Evolutionary conservation across 2,888 invertebrate genomes (phyloP).

Genomic region (Cataglyphis cursor): DNA sequence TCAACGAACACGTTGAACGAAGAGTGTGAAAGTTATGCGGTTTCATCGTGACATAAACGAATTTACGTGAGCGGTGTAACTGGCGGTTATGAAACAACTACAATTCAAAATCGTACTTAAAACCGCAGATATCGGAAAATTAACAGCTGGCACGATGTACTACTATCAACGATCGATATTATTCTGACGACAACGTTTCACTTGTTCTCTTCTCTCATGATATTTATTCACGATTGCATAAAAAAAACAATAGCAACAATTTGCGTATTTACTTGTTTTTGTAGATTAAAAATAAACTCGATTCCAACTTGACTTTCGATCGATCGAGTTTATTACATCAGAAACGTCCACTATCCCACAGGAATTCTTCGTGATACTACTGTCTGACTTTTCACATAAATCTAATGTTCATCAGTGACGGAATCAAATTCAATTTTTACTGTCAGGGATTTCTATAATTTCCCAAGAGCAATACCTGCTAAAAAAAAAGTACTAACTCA

Average conservation of each 20-base stretch:
- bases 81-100: conserved; percentile 37
- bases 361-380: conserved; percentile 36
- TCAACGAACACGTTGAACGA: conserved; percentile 26
- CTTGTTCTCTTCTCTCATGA: neutral
- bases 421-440: conserved; percentile 53
- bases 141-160: conserved; percentile 57
- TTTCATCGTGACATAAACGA: conserved; percentile 54
- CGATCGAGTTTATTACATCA: conserved; percentile 11
- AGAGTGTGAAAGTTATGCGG: conserved; percentile 37
- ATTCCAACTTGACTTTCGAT: neutral
- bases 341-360: conserved; percentile 3
- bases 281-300: conserved; percentile 7
- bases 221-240: conserved; percentile 18
- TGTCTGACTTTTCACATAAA: conserved; percentile 46
- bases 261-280: neutral
- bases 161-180: conserved; percentile 13
- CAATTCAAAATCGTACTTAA: conserved; percentile 39
- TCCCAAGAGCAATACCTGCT: conserved; percentile 16
- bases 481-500: neutral
- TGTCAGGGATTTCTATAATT: conserved; percentile 39
- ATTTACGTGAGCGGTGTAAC: conserved; percentile 26
- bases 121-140: conserved; percentile 56
- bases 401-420: conserved; percentile 35
- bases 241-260: conserved; percentile 30
- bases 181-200: conserved; percentile 21